A percentile compares a stretch with the other conserved stretches of the same genome.
Conservation (phyloP, 2,113 vertebrate species). For the Melanerpes aurifrons region DNA sequence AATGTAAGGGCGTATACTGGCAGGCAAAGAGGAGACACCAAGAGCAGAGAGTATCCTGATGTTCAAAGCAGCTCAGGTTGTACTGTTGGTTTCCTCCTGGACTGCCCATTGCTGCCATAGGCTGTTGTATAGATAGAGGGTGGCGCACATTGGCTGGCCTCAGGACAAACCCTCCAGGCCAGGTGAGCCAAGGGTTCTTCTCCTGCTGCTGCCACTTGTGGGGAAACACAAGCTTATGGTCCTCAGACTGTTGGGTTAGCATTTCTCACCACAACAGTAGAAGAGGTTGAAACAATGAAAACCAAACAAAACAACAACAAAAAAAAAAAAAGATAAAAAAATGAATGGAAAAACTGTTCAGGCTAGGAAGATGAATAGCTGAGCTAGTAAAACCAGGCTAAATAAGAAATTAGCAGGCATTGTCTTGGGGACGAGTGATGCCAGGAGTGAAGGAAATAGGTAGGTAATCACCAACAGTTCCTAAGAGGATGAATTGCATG, state of each 20-base stretch:
- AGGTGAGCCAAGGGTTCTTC: background rate
- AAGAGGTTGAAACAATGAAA: background rate
- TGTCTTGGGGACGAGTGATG: background rate
- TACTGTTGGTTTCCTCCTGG: background rate
- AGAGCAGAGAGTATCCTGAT: background rate
- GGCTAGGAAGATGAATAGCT: background rate
- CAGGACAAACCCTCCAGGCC: background rate
- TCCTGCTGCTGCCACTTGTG: background rate
- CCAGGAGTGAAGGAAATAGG: slow-evolving; percentile 7
- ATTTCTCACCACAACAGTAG: background rate
- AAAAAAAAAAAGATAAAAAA: no score
- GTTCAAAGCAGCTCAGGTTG: background rate
- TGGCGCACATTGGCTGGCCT: background rate
- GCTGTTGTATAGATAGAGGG: background rate
- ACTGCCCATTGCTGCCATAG: background rate
- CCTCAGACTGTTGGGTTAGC: background rate
- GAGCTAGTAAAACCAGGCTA: slow-evolving; percentile 7
- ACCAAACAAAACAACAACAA: no score
- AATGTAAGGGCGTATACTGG: background rate
- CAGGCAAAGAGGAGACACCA: background rate
- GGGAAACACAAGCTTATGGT: background rate
- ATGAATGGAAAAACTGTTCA: background rate
- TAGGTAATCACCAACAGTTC: slow-evolving; percentile 7
- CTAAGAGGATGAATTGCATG: background rate
- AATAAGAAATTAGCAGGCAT: slow-evolving; percentile 18